phyloP scores from a whole-genome alignment of 23 tunicate species.

The Styela clava region DNA sequence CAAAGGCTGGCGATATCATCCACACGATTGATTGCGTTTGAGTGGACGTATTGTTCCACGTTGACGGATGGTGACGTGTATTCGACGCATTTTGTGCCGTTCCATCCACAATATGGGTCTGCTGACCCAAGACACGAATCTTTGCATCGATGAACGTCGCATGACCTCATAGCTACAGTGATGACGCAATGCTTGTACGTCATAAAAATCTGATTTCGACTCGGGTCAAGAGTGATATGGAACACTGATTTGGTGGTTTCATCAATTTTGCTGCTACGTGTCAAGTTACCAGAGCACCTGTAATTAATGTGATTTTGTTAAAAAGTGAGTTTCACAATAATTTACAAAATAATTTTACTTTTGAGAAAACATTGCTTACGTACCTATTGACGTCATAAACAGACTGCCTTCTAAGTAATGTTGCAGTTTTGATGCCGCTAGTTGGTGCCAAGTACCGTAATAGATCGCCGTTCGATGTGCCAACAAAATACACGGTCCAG shows the following conservation, averaged over 20 bases:
- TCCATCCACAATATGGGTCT: conserved; percentile 91
- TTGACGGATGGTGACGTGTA: not conserved
- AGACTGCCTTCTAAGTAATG: conserved; percentile 23
- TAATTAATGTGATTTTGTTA: too few species aligned
- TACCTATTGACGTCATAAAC: conserved; percentile 65
- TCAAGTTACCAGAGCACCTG: too few species aligned
- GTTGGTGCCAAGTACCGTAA: conserved; percentile 43
- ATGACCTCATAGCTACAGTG: conserved; percentile 46
- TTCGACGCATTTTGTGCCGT: conserved; percentile 37
- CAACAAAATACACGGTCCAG: conserved; percentile 43
- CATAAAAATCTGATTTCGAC: conserved; percentile 22
- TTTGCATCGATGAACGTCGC: conserved; percentile 48
- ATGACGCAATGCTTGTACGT: conserved; percentile 67
- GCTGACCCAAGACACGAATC: conserved; percentile 63
- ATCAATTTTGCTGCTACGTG: too few species aligned
- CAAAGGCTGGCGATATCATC: conserved; percentile 1
- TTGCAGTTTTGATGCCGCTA: conserved; percentile 18
- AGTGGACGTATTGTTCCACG: conserved; percentile 21
- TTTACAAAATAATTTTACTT: too few species aligned
- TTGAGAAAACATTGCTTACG: too few species aligned
- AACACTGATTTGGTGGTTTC: conserved; percentile 29
- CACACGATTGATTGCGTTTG: conserved; percentile 28
- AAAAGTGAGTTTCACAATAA: too few species aligned
- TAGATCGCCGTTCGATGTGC: conserved; percentile 56
- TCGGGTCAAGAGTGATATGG: conserved; percentile 29